Evolutionary conservation across 2,797 vertebrate species (phyloP).

Genomic region (Sarcoramphus papa): DNA sequence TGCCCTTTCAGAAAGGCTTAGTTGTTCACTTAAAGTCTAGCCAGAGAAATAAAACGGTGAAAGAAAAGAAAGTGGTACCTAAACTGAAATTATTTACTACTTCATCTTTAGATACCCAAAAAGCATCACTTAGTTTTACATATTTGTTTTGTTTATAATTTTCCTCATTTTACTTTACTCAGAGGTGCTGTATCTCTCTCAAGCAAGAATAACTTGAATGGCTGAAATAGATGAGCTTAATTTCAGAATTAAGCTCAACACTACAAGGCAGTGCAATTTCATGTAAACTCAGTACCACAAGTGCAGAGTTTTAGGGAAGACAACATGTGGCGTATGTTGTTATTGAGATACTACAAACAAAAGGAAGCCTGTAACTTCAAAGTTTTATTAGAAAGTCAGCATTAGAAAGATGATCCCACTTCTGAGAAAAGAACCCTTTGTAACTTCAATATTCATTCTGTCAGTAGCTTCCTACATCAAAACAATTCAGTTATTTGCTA

Average conservation of each 20-base stretch:
- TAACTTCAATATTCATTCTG: background rate
- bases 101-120: background rate
- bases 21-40: background rate
- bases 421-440: background rate
- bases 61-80: background rate
- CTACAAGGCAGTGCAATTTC: background rate
- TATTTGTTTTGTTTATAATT: background rate
- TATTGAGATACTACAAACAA: background rate
- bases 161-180: background rate
- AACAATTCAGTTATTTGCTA: background rate
- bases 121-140: background rate
- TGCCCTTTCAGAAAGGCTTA: background rate
- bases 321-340: background rate
- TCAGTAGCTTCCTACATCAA: background rate
- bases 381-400: background rate
- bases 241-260: background rate
- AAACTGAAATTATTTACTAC: background rate
- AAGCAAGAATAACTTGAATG: background rate
- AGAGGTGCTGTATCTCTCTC: background rate
- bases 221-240: background rate
- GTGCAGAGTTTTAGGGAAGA: background rate
- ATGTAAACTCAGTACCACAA: background rate
- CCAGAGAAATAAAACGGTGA: background rate
- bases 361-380: background rate
- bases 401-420: background rate